Evolutionary conservation across 2,113 vertebrate species (phyloP).

Genomic region (Alethe castanea): DNA sequence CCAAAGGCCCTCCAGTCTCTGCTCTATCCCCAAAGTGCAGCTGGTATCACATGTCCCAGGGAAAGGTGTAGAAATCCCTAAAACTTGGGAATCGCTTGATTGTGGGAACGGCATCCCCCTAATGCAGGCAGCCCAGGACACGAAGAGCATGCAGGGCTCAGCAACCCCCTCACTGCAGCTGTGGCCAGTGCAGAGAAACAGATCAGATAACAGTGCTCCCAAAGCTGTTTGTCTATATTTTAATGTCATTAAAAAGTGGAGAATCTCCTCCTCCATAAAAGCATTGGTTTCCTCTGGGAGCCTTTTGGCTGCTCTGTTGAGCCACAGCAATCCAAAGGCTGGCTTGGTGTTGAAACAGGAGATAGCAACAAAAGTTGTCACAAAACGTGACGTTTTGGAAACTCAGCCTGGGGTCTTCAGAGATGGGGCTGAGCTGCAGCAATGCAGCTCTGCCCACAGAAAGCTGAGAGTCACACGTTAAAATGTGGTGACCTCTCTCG

Average conservation of each 20-base stretch:
- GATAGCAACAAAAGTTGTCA: neutral
- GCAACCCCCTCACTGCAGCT: neutral
- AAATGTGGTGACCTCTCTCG: neutral
- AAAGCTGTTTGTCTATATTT: neutral
- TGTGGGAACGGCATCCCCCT: neutral
- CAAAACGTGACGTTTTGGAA: neutral
- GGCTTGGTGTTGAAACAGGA: neutral
- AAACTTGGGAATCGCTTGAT: neutral
- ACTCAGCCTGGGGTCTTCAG: neutral
- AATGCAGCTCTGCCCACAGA: neutral
- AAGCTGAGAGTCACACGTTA: neutral
- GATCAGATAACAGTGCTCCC: neutral
- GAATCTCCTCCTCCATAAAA: neutral
- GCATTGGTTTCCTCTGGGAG: neutral
- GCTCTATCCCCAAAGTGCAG: fast-evolving
- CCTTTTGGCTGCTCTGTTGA: neutral
- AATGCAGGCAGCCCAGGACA: neutral
- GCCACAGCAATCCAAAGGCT: neutral
- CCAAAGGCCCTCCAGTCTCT: neutral
- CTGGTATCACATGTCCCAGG: fast-evolving
- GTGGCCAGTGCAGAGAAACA: fast-evolving
- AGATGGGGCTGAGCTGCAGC: neutral
- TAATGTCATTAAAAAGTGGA: neutral
- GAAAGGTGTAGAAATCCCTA: neutral
- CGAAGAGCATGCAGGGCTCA: fast-evolving